Conservation (phyloP, 2,113 vertebrate genomes). For the Heptranchias perlo region DNA sequence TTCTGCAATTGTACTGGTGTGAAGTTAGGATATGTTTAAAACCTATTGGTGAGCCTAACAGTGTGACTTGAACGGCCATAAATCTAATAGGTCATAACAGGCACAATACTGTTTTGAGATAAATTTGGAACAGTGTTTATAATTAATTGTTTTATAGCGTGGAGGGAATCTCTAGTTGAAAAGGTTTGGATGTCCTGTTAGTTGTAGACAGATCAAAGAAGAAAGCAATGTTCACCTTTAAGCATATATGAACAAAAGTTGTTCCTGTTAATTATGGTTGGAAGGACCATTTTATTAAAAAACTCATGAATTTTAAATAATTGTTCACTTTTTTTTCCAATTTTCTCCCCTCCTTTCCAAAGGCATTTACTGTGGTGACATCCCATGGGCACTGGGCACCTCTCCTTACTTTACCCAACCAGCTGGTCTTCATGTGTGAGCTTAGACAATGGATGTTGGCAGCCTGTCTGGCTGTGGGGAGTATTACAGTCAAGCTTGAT, state of each 20-base stretch:
- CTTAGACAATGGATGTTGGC: not conserved
- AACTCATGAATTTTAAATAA: not conserved
- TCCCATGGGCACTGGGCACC: too few species aligned
- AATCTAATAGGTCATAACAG: not conserved
- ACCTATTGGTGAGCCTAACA: not conserved
- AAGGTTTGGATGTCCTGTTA: not conserved
- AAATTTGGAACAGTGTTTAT: not conserved
- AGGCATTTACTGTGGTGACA: too few species aligned
- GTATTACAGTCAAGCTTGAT: not conserved
- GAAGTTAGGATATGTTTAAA: not conserved
- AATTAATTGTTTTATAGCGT: not conserved
- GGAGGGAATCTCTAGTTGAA: not conserved
- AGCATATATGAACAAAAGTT: not conserved
- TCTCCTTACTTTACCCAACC: not conserved
- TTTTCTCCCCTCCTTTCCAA: too few species aligned
- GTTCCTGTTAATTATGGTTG: not conserved
- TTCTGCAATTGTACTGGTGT: not conserved
- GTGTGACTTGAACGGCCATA: not conserved
- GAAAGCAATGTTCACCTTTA: not conserved
- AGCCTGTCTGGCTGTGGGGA: not conserved
- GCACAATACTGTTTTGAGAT: not conserved
- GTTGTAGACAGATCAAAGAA: not conserved
- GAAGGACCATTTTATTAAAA: not conserved
- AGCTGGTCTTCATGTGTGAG: not conserved
- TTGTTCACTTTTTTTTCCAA: not conserved